Conservation (phyloP, 2,797 vertebrate species). For the Neomorphus geoffroyi region DNA sequence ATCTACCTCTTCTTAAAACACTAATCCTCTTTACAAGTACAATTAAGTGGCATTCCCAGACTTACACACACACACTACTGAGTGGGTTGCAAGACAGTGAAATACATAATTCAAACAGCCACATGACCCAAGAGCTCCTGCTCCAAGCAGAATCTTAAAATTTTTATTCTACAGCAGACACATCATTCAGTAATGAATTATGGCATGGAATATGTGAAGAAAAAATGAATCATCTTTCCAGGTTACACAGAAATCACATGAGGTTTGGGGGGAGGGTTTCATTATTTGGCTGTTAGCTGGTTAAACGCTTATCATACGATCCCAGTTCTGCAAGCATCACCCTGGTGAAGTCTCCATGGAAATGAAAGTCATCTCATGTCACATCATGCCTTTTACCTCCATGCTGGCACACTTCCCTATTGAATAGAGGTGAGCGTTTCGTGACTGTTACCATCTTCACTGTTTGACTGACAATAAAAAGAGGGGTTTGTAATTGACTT, state of each 20-base stretch:
- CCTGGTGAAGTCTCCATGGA: not conserved
- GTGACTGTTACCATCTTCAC: not conserved
- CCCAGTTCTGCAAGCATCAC: not conserved
- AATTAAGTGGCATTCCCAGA: not conserved
- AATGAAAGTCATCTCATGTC: not conserved
- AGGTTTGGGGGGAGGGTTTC: not conserved
- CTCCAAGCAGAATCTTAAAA: not conserved
- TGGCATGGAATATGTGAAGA: not conserved
- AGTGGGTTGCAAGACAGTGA: not conserved
- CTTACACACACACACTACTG: not conserved
- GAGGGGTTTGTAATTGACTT: conserved; percentile 19
- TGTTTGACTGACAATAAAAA: conserved; percentile 52
- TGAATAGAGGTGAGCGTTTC: not conserved
- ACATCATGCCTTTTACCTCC: not conserved
- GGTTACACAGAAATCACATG: not conserved
- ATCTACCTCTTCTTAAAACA: not conserved
- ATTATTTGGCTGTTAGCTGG: not conserved
- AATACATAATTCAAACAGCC: not conserved
- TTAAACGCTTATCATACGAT: not conserved
- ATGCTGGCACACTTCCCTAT: not conserved
- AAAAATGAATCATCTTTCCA: not conserved
- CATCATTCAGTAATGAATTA: not conserved
- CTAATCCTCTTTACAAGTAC: not conserved
- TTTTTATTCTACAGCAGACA: not conserved
- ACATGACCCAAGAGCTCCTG: not conserved